Evolutionary conservation across 64 coral and sea anemone genomes (phyloP).

Genomic region (Hydrozoanthus tunicans): DNA sequence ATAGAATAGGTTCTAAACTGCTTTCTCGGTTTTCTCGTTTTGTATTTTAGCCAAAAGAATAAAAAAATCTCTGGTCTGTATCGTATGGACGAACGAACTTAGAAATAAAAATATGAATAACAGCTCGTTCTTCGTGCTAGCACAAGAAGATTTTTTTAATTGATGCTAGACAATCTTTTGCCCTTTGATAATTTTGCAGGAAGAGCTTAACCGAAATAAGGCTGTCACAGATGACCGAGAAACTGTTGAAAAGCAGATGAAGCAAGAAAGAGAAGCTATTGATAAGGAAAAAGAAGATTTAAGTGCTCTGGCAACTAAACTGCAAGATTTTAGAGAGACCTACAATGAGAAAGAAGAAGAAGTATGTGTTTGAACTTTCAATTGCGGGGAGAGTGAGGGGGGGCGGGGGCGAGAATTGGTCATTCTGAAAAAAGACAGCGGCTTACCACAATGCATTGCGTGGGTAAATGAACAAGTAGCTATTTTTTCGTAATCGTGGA

Average conservation of each 20-base stretch:
- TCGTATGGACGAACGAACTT: too few species aligned
- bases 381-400: background rate
- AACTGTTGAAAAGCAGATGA: conserved; percentile 45
- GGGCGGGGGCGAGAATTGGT: background rate
- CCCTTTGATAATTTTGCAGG: conserved; percentile 15
- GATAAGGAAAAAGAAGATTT: conserved; percentile 52
- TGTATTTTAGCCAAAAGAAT: too few species aligned
- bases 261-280: conserved; percentile 58
- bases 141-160: too few species aligned
- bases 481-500: too few species aligned
- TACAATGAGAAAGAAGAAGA: conserved; percentile 47
- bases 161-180: background rate
- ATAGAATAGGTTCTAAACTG: too few species aligned
- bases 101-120: too few species aligned
- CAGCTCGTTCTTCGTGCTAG: too few species aligned
- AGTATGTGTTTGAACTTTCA: background rate
- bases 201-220: conserved; percentile 75
- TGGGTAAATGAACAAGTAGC: too few species aligned
- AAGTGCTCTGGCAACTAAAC: conserved; percentile 7
- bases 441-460: too few species aligned
- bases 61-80: too few species aligned
- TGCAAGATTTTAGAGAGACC: conserved; percentile 33
- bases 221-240: conserved; percentile 54
- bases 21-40: too few species aligned
- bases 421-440: background rate